Conservation (phyloP, 2,888 invertebrate species). For the Baronia brevicornis region DNA sequence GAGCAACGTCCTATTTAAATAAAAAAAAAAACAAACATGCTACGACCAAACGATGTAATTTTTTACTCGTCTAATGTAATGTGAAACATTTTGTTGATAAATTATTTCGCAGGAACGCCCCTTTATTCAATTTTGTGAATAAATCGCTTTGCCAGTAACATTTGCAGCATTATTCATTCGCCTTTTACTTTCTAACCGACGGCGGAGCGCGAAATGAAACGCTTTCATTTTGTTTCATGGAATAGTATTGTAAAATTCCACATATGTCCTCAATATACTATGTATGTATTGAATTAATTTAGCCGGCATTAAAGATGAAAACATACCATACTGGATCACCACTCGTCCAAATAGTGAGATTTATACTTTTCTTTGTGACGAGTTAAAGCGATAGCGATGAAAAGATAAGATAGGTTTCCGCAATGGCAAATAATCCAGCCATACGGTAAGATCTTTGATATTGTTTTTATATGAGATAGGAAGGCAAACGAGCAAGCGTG, state of each 20-base stretch:
- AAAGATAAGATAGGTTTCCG: no score
- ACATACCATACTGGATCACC: no score
- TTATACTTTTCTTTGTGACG: no score
- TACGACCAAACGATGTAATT: conserved; percentile 23
- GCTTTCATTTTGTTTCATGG: conserved; percentile 3
- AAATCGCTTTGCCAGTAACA: conserved; percentile 27
- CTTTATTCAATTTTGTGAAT: conserved; percentile 29
- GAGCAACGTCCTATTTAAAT: conserved; percentile 22
- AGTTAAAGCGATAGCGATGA: no score
- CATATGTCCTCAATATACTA: no score
- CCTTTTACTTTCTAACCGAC: conserved; percentile 13
- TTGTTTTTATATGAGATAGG: no score
- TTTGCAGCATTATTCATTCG: conserved; percentile 24
- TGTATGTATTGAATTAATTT: no score
- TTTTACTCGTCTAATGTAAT: conserved; percentile 27
- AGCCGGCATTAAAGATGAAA: no score
- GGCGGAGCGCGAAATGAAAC: conserved; percentile 8
- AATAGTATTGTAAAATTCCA: conserved; percentile 4
- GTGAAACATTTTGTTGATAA: conserved; percentile 30
- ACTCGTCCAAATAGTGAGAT: no score
- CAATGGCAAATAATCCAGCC: no score
- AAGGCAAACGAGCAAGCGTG: no score
- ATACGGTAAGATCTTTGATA: no score
- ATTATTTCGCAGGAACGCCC: conserved; percentile 27
- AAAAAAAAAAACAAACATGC: conserved; percentile 19